Evolutionary conservation across 2,888 invertebrate species (phyloP), one percentile per base, ranked within the genome.

Genomic region (Meiosimyza platycephala): DNA sequence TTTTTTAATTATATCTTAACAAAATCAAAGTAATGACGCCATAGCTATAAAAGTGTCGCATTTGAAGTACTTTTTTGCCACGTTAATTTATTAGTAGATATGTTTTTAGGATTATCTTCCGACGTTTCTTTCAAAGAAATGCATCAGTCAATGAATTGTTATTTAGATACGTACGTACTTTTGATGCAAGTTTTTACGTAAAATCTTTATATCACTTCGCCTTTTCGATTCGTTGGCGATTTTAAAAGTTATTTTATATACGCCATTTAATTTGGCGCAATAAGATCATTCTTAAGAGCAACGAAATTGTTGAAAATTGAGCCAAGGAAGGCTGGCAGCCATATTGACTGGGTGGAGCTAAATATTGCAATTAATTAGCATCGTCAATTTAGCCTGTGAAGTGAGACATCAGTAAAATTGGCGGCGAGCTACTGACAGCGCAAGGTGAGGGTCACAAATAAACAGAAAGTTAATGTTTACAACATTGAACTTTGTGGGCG

Each of bases 241-340:
- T 40, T 40, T 40, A 6, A 40, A 40, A 40, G 40, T 40, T 40
- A 40, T 40, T 40, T 40, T 40, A 50, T 67, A 18, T 40, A 55
- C 66, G 66, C 66, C 55, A 67, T 67, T 67, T 67, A 33, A 54
- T 54, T 67, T 67, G 55, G 47, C 66, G 55, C 54, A 16, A 28
- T 33, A 33, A 54, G 47, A 52, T 55, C 55, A 67, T 67, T 67
- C 66, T 55, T 67, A 54, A 54, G 54, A 54, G 66, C 55, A 40
- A 40, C 40, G 66, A 67, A 54, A 67, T 67, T 55, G 48, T 6
- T 40, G 9, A 40, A 40, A 40, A 40, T 40, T 40, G 40, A 40
- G 40, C 40, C 40, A 40, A 40, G 40, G 9, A 40, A 40, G 40
- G 40, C 40, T 40, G 40, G 40, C 40, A 9, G 40, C 40, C 40